Percentiles rank a stretch among this genome's conserved stretches.
Conservation (phyloP, 2,888 invertebrate genomes). For the Stenodema calcarata region DNA sequence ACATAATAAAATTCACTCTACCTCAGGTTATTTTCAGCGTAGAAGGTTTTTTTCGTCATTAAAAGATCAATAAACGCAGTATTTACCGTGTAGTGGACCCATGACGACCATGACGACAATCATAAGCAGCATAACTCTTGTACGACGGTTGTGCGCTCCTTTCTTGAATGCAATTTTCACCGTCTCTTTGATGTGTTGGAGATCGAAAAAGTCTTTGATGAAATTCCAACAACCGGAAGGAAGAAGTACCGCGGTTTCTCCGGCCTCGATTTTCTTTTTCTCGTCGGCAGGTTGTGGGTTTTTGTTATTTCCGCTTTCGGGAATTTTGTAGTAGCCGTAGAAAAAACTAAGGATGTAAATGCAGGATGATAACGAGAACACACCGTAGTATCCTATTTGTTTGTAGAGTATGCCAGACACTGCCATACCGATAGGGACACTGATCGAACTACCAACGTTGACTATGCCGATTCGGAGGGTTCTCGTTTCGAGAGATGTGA, state of each 20-base stretch:
- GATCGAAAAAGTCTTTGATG: conserved; percentile 76
- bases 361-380: conserved; percentile 77
- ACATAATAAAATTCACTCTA: no score
- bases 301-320: conserved; percentile 64
- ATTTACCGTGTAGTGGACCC: conserved; percentile 83
- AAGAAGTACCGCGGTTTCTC: background rate
- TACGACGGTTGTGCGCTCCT: conserved; percentile 75
- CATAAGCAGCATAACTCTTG: conserved; percentile 78
- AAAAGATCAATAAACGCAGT: background rate
- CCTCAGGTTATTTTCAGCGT: background rate
- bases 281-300: conserved; percentile 5
- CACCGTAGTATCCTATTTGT: conserved; percentile 71
- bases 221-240: conserved; percentile 66
- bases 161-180: conserved; percentile 80
- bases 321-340: conserved; percentile 75
- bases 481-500: conserved; percentile 81
- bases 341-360: conserved; percentile 77
- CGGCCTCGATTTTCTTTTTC: conserved; percentile 39
- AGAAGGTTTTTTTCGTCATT: background rate
- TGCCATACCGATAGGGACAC: conserved; percentile 88
- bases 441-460: conserved; percentile 86
- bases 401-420: conserved; percentile 76
- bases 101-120: conserved; percentile 84
- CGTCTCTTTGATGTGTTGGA: conserved; percentile 77
- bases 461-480: conserved; percentile 86